Evolutionary conservation across 2,797 vertebrate species (phyloP), one percentile per base, ranked within the genome.

Genomic region (Arrhamphus sclerolepis): DNA sequence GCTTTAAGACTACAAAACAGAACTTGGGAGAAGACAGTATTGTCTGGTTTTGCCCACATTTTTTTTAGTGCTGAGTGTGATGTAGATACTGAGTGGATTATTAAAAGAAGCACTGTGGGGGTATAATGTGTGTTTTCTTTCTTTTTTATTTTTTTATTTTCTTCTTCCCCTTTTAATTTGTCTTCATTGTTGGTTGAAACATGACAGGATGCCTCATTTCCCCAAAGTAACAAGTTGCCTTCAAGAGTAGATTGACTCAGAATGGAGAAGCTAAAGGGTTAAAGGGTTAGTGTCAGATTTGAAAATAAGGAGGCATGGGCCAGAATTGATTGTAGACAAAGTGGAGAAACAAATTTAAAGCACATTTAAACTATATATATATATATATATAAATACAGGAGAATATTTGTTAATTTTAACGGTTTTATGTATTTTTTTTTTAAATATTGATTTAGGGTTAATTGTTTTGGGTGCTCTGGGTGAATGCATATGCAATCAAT

Each of bases 321-420:
- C 77, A 77, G 74, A 82, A 80, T 80, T 89, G 84, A 57, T 81
- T 71, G 79, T 82, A 73, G 77, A 73, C 67, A 60, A 85, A 80
- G 62, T 57, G 50, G 72, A 71, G 61, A 68, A 83, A 81, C 55
- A 81, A 80, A 75, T 10, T 70, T 83, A 91, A 92, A 94, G 92
- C 92, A 92, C 92, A 94, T 92, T 88, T 90, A 90, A 89, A 92
- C 79, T 86, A 84, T 92, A 91, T 91, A 90, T 86, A 90, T 85
- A 90, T n/a, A 91, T 84, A 81, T 91, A 90, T 86, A 90, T 85
- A 90, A 54, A 59, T 40, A 39, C 88, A 75, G 90, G 88, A 93
- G 90, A 91, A 90, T 93, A 93, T 93, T 93, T 93, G 90, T 91
- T 91, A 89, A 93, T 89, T 92, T 88, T 80, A 88, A 91, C 86